A percentile compares a stretch with the other conserved stretches of the same genome.
These are phyloP conservation scores for Callaeas wilsoni DNA, from an alignment of 2,113 vertebrate species.

Conservation along the genomic window DNA sequence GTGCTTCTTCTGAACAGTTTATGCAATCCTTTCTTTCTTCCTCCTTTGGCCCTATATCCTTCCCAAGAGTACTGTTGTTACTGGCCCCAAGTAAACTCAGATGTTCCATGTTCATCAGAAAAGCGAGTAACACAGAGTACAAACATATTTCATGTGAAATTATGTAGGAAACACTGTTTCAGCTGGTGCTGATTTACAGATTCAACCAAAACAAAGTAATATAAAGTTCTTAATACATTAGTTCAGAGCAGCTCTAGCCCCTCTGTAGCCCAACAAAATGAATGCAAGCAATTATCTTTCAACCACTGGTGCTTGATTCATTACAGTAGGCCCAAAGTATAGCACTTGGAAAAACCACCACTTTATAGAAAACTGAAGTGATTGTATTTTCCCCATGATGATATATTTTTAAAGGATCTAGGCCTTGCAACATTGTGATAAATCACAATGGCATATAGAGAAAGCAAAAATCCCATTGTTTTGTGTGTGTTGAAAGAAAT, in stretches of 20 bases:
- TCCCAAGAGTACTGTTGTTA: background rate
- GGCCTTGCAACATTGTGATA: background rate
- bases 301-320: background rate
- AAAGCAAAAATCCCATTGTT: background rate
- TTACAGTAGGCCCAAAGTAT: background rate
- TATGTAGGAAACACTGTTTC: background rate
- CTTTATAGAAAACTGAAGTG: background rate
- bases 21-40: background rate
- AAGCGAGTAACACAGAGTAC: background rate
- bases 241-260: background rate
- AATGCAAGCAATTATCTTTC: background rate
- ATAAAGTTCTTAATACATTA: background rate
- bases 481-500: background rate
- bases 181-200: background rate
- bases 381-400: background rate
- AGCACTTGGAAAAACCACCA: background rate
- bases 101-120: background rate
- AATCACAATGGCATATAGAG: background rate
- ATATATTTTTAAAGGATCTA: background rate
- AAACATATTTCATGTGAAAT: background rate
- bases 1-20: background rate
- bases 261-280: background rate
- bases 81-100: background rate
- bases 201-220: background rate
- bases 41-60: background rate